Percentiles rank a stretch among this genome's conserved stretches.
Evolutionary conservation across 2,113 vertebrate genomes (phyloP).

Genomic region (Gymnorhina tibicen): DNA sequence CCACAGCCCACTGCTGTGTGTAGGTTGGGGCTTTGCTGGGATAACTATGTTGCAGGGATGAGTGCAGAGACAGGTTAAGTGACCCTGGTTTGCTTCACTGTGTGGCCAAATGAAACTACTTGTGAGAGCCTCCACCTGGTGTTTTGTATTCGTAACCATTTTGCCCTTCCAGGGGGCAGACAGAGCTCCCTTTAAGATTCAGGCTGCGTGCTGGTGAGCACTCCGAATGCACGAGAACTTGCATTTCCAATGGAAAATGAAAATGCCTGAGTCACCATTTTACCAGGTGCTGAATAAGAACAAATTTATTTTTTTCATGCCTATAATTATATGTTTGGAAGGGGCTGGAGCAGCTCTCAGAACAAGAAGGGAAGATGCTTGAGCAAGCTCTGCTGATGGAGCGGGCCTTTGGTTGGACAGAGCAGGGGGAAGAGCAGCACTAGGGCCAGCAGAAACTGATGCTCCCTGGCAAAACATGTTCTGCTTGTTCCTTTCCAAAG

Average conservation of each 20-base stretch:
- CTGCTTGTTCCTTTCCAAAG: background rate
- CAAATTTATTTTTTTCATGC: conserved; percentile 6
- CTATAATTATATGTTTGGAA: background rate
- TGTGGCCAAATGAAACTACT: background rate
- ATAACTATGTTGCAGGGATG: background rate
- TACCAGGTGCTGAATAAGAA: conserved; percentile 40
- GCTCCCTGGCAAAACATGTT: background rate
- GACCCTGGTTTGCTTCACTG: background rate
- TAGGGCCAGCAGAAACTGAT: background rate
- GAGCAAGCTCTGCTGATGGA: background rate
- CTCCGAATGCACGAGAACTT: background rate
- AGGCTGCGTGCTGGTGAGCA: background rate
- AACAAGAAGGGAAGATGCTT: background rate
- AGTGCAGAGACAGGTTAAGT: background rate
- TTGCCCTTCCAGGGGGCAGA: background rate
- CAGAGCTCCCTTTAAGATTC: background rate
- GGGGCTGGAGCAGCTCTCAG: background rate
- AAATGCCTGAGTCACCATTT: conserved; percentile 47
- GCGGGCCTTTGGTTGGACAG: background rate
- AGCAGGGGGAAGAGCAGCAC: background rate
- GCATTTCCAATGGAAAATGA: conserved; percentile 31
- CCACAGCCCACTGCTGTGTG: background rate
- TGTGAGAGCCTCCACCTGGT: background rate
- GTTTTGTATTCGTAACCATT: background rate
- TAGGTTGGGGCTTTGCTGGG: background rate